Evolutionary conservation across 2,888 invertebrate genomes (phyloP).

Genomic region (Ferrisia virgata): DNA sequence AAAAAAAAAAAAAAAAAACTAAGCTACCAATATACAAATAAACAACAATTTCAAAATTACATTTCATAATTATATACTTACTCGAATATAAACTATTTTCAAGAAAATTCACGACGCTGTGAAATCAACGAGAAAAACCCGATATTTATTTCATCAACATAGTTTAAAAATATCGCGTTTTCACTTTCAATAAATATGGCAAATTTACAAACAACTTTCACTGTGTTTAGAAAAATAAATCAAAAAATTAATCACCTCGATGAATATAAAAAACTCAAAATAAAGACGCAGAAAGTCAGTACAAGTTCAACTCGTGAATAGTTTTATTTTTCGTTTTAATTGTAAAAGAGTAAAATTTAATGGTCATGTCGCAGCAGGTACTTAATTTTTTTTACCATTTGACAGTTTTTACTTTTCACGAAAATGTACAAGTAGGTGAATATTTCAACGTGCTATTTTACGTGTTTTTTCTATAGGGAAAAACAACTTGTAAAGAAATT

Average conservation of each 20-base stretch:
- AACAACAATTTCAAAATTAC: no score
- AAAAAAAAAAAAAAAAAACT: no score
- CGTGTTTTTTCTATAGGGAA: neutral
- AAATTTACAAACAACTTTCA: neutral
- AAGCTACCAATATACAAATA: no score
- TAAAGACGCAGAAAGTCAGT: neutral
- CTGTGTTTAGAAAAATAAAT: neutral
- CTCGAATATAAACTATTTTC: no score
- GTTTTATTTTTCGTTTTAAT: neutral
- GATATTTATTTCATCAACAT: neutral
- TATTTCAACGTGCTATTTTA: no score
- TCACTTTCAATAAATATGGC: neutral
- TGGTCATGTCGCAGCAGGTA: slow-evolving; percentile 1
- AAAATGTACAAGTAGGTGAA: no score
- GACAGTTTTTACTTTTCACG: neutral
- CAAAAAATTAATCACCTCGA: neutral
- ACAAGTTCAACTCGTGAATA: no score
- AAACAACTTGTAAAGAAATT: neutral
- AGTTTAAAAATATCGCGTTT: neutral
- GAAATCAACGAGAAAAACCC: no score
- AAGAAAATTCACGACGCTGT: no score
- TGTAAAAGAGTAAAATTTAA: neutral
- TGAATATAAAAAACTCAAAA: neutral
- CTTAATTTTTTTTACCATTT: neutral
- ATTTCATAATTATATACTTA: no score